These are phyloP conservation scores for Asteroscopus sphinx DNA, from an alignment of 2,888 invertebrate species.

Conservation along the genomic window DNA sequence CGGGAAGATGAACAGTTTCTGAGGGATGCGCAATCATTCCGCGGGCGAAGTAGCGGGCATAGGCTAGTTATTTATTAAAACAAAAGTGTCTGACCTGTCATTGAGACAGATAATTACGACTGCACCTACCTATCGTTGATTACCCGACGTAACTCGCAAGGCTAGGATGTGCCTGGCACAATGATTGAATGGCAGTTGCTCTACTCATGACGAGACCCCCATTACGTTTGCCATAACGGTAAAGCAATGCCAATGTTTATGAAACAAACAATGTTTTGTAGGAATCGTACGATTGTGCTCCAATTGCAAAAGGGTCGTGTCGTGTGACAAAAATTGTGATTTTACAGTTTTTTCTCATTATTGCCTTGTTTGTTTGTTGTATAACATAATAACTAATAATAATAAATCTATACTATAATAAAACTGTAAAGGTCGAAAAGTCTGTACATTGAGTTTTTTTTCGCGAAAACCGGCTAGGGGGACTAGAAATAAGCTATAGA, in stretches of 20 bases:
- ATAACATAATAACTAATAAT: too few relatives aligned
- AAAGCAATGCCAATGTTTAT: conserved; percentile 70
- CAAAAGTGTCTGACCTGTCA: conserved; percentile 22
- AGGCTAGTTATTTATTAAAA: conserved; percentile 23
- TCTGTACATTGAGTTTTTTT: too few relatives aligned
- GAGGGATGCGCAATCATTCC: too few relatives aligned
- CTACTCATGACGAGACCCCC: conserved; percentile 61
- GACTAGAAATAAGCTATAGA: too few relatives aligned
- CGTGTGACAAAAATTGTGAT: conserved; percentile 12
- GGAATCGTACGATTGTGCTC: conserved; percentile 38
- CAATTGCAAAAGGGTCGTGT: conserved; percentile 26
- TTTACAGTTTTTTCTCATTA: neutral
- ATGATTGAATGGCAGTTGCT: conserved; percentile 47
- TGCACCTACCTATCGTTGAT: conserved; percentile 23
- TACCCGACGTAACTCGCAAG: conserved; percentile 54
- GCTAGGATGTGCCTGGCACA: conserved; percentile 57
- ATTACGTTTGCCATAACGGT: conserved; percentile 73
- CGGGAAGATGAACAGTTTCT: too few relatives aligned
- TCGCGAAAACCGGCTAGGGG: too few relatives aligned
- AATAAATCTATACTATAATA: too few relatives aligned
- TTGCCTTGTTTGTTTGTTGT: too few relatives aligned
- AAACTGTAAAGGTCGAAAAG: too few relatives aligned
- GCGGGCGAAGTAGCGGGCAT: too few relatives aligned
- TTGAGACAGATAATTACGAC: conserved; percentile 42
- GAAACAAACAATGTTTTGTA: conserved; percentile 56